Percentiles rank a stretch among this genome's conserved stretches.
phyloP scores from a whole-genome alignment of 2,888 invertebrate species.

The Oasisia sp. region DNA sequence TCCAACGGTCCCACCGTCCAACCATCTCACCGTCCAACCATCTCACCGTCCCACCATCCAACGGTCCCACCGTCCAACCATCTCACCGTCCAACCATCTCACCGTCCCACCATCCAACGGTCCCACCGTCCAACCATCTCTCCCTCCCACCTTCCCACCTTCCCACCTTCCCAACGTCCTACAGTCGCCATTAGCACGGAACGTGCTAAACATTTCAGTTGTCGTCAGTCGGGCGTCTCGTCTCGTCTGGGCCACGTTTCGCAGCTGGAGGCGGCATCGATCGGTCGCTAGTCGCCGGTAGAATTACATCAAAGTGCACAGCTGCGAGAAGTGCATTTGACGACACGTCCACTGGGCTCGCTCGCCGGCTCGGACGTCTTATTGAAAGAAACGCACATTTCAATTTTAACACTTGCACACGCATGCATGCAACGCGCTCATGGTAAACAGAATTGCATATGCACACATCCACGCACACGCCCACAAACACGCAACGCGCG shows the following conservation, averaged over 20 bases:
- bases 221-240: not conserved
- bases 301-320: slow-evolving; percentile 5
- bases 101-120: too few relatives aligned
- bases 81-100: too few relatives aligned
- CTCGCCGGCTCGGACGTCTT: not conserved
- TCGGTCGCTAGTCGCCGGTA: not conserved
- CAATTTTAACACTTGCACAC: not conserved
- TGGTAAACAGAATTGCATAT: not conserved
- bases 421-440: not conserved
- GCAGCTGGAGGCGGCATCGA: not conserved
- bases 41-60: too few relatives aligned
- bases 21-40: too few relatives aligned
- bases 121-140: too few relatives aligned
- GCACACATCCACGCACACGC: not conserved
- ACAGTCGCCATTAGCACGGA: not conserved
- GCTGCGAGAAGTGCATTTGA: not conserved
- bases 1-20: too few relatives aligned
- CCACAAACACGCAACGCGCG: too few relatives aligned
- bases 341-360: not conserved
- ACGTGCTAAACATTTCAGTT: not conserved
- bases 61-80: too few relatives aligned
- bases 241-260: not conserved
- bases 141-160: too few relatives aligned
- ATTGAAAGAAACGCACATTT: not conserved
- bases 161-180: too few relatives aligned